phyloP scores from a whole-genome alignment of 2,113 vertebrate species.

The Heterocephalus glaber region DNA sequence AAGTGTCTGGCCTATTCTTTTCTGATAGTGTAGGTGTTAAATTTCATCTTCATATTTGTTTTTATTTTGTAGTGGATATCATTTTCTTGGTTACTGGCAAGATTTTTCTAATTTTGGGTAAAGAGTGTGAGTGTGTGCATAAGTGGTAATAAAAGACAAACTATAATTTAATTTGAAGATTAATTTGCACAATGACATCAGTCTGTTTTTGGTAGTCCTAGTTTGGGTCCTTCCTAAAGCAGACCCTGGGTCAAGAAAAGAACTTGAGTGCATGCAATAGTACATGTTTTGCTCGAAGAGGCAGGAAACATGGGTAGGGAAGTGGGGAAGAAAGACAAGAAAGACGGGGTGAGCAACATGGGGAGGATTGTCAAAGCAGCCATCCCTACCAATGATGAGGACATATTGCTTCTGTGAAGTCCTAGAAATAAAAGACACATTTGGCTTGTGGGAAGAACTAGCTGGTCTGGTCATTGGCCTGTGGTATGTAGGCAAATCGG shows the following conservation, averaged over 20 bases:
- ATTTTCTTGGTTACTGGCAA: background rate
- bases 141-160: background rate
- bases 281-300: background rate
- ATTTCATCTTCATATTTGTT: background rate
- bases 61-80: background rate
- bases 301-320: background rate
- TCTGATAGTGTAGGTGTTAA: background rate
- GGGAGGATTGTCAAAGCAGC: background rate
- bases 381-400: background rate
- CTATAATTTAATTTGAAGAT: background rate
- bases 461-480: background rate
- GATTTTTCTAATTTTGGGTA: background rate
- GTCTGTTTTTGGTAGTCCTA: background rate
- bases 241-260: background rate
- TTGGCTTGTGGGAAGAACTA: background rate
- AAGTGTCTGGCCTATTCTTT: background rate
- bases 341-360: background rate
- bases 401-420: background rate
- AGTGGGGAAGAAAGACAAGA: background rate
- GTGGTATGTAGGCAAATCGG: background rate
- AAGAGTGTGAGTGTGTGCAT: background rate
- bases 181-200: background rate
- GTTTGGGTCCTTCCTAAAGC: background rate
- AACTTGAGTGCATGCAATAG: background rate
- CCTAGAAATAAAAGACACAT: background rate